Evolutionary conservation across 1,140 invertebrate genomes (phyloP).

Genomic region (Drosophila chauvacae): DNA sequence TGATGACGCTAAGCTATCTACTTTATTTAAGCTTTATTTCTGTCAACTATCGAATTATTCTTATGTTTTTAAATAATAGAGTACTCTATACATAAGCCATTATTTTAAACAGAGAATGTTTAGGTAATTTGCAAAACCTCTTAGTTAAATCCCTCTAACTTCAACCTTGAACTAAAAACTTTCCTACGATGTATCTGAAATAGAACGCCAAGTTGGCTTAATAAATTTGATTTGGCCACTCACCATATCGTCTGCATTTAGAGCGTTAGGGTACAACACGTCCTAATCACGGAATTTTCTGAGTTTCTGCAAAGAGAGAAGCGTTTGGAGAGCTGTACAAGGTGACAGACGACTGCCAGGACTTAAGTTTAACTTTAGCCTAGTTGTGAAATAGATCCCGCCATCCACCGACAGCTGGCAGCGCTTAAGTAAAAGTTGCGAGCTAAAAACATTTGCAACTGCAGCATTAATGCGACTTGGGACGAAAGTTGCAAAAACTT

Average conservation of each 20-base stretch:
- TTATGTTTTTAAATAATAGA: not conserved
- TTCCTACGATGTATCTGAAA: not conserved
- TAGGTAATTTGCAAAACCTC: not conserved
- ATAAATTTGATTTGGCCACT: constrained; percentile 39
- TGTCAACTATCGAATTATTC: not conserved
- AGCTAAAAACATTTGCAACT: constrained; percentile 33
- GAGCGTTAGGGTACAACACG: constrained; percentile 84
- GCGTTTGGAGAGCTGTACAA: constrained; percentile 19
- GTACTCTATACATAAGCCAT: too few species aligned
- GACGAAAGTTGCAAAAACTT: constrained; percentile 47
- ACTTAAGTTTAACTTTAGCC: constrained; percentile 25
- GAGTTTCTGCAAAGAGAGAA: constrained; percentile 68
- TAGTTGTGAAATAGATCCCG: constrained; percentile 15
- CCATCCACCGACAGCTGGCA: constrained; percentile 32
- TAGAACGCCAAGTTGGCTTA: not conserved
- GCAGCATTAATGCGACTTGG: constrained; percentile 56
- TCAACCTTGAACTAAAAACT: not conserved
- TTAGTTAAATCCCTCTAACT: too few species aligned
- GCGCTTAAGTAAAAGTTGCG: constrained; percentile 48
- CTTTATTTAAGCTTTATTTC: not conserved
- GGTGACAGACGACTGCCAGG: constrained; percentile 19
- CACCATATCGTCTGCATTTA: constrained; percentile 85
- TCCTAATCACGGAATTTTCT: constrained; percentile 81
- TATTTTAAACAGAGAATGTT: too few species aligned
- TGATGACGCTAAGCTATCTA: not conserved